phyloP scores from a whole-genome alignment of 1,140 invertebrate species.

The Himalopsyche phryganea region DNA sequence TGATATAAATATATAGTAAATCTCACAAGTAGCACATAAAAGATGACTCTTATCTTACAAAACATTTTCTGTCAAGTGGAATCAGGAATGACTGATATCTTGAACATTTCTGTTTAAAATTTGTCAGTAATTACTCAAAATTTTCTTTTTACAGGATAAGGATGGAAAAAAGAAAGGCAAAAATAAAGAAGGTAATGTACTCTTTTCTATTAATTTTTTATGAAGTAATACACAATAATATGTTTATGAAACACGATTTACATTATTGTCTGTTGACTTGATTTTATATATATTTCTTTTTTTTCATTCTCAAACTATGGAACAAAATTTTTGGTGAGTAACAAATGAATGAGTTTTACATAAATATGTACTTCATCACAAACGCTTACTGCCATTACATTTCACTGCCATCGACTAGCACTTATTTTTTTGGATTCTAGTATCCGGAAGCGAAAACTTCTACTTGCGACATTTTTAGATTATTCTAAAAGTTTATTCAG shows the following conservation, averaged over 20 bases:
- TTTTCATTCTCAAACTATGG: slow-evolving; percentile 14
- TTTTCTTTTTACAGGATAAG: slow-evolving; percentile 63
- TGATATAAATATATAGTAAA: too few species aligned
- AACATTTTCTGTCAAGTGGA: too few species aligned
- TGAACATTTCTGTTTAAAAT: too few species aligned
- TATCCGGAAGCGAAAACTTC: neutral
- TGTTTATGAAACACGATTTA: too few species aligned
- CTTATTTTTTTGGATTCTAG: neutral
- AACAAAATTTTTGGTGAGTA: slow-evolving; percentile 29
- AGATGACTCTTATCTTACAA: too few species aligned
- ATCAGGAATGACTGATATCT: too few species aligned
- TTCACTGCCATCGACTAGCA: neutral
- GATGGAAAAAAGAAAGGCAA: slow-evolving; percentile 75
- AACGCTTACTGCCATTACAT: neutral
- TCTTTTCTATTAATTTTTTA: too few species aligned
- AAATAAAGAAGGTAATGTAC: slow-evolving; percentile 81
- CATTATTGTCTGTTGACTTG: slow-evolving; percentile 17
- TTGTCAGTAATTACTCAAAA: neutral
- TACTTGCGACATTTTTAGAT: neutral
- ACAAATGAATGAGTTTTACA: neutral
- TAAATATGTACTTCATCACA: neutral
- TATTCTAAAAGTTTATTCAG: too few species aligned
- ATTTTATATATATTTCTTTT: slow-evolving; percentile 24
- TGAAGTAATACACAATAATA: slow-evolving; percentile 22
- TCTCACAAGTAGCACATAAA: too few species aligned